Evolutionary conservation across 2,797 vertebrate genomes (phyloP).

Genomic region (Capromys pilorides): DNA sequence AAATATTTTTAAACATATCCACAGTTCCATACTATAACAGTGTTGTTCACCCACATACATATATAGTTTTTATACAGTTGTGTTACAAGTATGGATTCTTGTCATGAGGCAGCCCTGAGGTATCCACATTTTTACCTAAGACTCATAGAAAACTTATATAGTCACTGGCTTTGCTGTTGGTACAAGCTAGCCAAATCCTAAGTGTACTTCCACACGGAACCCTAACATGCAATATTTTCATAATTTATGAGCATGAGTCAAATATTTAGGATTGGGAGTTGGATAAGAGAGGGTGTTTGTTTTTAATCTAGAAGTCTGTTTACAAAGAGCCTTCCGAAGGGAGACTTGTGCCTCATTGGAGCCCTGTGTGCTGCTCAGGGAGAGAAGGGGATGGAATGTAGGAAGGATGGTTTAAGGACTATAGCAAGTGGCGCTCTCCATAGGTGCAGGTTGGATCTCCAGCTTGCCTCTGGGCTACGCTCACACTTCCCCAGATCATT

Average conservation of each 20-base stretch:
- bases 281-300: constrained; percentile 13
- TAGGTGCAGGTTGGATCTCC: not conserved
- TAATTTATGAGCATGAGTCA: constrained; percentile 32
- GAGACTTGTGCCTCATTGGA: constrained; percentile 24
- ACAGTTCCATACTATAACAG: not conserved
- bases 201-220: not conserved
- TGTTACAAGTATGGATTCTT: not conserved
- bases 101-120: not conserved
- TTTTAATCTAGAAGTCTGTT: constrained; percentile 61
- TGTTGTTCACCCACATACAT: not conserved
- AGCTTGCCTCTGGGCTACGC: not conserved
- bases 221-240: constrained; percentile 35
- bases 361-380: not conserved
- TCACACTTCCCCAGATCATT: not conserved
- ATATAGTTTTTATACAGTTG: not conserved
- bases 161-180: not conserved
- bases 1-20: constrained; percentile 15
- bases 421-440: not conserved
- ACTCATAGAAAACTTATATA: not conserved
- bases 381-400: not conserved
- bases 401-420: not conserved
- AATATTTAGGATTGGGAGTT: not conserved
- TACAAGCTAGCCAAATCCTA: not conserved
- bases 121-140: constrained; percentile 9
- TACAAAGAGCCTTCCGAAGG: constrained; percentile 34